Evolutionary conservation across 2,113 vertebrate species (phyloP).

Genomic region (Limanda limanda): DNA sequence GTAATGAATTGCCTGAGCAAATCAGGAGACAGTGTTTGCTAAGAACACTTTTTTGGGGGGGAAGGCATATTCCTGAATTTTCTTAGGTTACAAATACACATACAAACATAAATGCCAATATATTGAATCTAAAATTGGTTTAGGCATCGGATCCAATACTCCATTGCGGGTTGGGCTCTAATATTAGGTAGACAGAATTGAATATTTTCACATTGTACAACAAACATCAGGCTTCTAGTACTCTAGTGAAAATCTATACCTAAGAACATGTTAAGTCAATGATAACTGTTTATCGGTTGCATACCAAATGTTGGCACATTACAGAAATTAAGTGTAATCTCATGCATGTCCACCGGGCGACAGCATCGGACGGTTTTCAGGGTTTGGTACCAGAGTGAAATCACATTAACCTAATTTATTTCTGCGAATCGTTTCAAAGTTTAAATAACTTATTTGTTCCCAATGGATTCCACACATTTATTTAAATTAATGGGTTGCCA

Average conservation of each 20-base stretch:
- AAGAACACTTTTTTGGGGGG: too few species aligned
- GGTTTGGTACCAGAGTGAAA: not conserved
- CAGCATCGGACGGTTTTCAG: not conserved
- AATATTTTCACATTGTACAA: not conserved
- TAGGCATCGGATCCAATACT: too few species aligned
- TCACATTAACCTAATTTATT: not conserved
- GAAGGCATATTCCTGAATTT: too few species aligned
- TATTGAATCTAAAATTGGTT: too few species aligned
- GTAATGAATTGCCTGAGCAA: too few species aligned
- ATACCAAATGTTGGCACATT: not conserved
- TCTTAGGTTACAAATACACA: too few species aligned
- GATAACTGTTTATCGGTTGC: not conserved
- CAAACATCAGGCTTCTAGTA: not conserved
- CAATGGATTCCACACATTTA: not conserved
- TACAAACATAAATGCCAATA: too few species aligned
- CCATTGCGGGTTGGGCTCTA: too few species aligned
- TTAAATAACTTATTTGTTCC: not conserved
- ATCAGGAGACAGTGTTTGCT: too few species aligned
- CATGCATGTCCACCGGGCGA: conserved; percentile 34
- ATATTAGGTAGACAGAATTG: not conserved
- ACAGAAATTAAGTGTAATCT: not conserved
- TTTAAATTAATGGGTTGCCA: not conserved
- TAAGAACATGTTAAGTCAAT: not conserved
- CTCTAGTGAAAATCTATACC: not conserved
- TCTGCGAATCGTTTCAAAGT: not conserved